Conservation (phyloP, 1,140 invertebrate genomes). For the Drosophila parvula region DNA sequence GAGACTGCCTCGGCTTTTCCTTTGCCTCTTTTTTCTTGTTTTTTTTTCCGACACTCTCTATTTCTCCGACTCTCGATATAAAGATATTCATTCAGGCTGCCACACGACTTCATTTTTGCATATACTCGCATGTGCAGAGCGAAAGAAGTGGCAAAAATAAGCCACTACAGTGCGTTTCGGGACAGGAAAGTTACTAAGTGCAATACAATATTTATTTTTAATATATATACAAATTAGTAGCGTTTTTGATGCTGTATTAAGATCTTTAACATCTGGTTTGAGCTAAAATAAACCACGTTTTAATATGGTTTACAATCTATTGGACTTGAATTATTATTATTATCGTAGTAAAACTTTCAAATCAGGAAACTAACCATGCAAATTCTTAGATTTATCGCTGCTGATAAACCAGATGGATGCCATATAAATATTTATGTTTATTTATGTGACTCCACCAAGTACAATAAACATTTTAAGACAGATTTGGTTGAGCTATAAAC, state of each 20-base stretch:
- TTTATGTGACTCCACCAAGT: not conserved
- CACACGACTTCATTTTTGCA: slow-evolving; percentile 56
- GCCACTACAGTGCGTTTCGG: slow-evolving; percentile 22
- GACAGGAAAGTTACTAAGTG: not conserved
- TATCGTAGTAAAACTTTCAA: not conserved
- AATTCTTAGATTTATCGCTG: not conserved
- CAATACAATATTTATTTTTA: too few relatives aligned
- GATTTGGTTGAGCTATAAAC: too few relatives aligned
- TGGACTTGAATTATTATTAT: not conserved
- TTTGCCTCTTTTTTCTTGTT: slow-evolving; percentile 5
- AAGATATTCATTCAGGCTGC: slow-evolving; percentile 53
- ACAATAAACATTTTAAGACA: not conserved
- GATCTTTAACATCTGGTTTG: not conserved
- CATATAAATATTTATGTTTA: slow-evolving; percentile 1
- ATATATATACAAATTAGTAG: too few relatives aligned
- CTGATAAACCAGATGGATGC: not conserved
- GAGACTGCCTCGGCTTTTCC: slow-evolving; percentile 10
- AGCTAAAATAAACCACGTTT: not conserved
- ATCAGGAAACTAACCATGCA: too few relatives aligned
- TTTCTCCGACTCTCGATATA: slow-evolving; percentile 51
- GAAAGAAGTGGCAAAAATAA: slow-evolving; percentile 10
- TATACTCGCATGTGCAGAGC: slow-evolving; percentile 25
- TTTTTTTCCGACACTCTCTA: slow-evolving; percentile 15
- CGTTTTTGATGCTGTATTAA: not conserved
- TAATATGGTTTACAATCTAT: not conserved